Conservation (phyloP, 2,113 vertebrate species). For the Amia ocellicauda region DNA sequence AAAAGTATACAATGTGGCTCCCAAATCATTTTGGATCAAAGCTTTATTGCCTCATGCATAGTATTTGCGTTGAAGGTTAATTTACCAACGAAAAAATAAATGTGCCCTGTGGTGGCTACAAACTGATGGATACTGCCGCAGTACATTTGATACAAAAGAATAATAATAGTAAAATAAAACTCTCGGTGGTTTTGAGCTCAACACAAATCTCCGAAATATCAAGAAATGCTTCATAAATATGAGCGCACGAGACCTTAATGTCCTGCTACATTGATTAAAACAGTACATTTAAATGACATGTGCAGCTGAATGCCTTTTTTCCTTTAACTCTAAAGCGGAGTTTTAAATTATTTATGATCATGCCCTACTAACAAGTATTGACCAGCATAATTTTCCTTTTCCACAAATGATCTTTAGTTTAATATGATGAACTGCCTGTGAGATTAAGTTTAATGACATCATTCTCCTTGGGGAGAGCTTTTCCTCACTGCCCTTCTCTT, state of each 20-base stretch:
- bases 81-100: slow-evolving; percentile 42
- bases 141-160: slow-evolving; percentile 15
- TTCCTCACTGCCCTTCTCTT: slow-evolving; percentile 54
- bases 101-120: slow-evolving; percentile 25
- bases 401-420: slow-evolving; percentile 48
- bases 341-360: slow-evolving; percentile 48
- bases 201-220: slow-evolving; percentile 39
- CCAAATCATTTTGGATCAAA: slow-evolving; percentile 53
- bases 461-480: slow-evolving; percentile 50
- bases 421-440: slow-evolving; percentile 59
- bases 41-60: slow-evolving; percentile 41
- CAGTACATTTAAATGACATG: slow-evolving; percentile 53
- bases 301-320: slow-evolving; percentile 31
- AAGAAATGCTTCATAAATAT: slow-evolving; percentile 38
- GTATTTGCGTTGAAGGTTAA: slow-evolving; percentile 47
- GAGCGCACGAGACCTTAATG: slow-evolving; percentile 43
- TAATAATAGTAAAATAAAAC: slow-evolving; percentile 31
- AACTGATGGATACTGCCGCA: slow-evolving; percentile 13
- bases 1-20: slow-evolving; percentile 48
- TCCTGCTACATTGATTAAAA: slow-evolving; percentile 50
- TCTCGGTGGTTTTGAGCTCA: slow-evolving; percentile 36
- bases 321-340: slow-evolving; percentile 32
- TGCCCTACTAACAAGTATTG: slow-evolving; percentile 43
- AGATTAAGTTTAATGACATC: slow-evolving; percentile 62
- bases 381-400: slow-evolving; percentile 56